Conservation (phyloP, 2,888 invertebrate species). For the Magallana nippona region DNA sequence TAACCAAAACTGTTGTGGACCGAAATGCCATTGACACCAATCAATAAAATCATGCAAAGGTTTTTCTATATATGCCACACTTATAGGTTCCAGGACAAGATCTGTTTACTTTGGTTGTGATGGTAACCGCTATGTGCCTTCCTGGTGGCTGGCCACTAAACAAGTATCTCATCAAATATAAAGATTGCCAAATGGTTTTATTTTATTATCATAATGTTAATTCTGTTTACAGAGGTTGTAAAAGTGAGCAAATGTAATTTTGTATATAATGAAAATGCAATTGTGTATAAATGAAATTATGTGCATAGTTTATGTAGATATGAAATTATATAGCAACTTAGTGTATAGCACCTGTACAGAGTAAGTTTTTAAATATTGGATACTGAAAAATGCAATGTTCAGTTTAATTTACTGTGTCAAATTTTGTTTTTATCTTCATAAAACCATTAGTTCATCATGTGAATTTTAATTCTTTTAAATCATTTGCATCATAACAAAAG, state of each 20-base stretch:
- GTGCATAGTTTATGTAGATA: conserved; percentile 23
- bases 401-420: too few relatives aligned
- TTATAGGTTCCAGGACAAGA: neutral
- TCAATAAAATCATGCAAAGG: conserved; percentile 14
- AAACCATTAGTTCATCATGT: too few relatives aligned
- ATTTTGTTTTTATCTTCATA: too few relatives aligned
- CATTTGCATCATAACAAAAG: too few relatives aligned
- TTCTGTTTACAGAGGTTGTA: conserved; percentile 20
- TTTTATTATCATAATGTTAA: conserved; percentile 9
- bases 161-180: conserved; percentile 1
- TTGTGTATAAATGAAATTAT: conserved; percentile 29
- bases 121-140: conserved; percentile 29
- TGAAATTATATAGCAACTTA: neutral
- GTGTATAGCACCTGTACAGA: neutral
- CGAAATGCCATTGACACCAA: conserved; percentile 26
- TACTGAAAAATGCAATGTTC: neutral
- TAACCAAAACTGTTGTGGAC: neutral
- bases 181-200: conserved; percentile 19
- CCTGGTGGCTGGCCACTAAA: conserved; percentile 30
- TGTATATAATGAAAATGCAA: neutral
- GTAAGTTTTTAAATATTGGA: neutral
- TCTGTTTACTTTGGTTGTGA: conserved; percentile 27
- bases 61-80: neutral
- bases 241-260: conserved; percentile 17
- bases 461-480: too few relatives aligned